These are phyloP conservation scores for Aphelenchoides besseyi DNA, from an alignment of 1,140 invertebrate species.

Conservation along the genomic window DNA sequence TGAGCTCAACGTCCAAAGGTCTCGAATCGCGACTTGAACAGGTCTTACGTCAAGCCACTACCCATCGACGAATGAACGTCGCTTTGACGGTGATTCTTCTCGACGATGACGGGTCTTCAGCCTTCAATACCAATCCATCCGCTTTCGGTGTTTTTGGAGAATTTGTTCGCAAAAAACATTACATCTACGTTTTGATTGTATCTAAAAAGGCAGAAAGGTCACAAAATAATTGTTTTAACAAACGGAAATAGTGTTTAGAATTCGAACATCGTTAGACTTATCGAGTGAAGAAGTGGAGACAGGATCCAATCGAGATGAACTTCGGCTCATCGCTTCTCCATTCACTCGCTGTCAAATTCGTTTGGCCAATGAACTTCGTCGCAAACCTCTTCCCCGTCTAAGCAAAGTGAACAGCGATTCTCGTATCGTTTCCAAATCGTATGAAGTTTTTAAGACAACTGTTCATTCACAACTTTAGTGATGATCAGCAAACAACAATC, in stretches of 20 bases:
- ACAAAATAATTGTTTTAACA: too few species aligned
- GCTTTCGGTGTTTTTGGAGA: not conserved
- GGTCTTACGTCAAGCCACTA: not conserved
- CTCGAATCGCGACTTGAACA: not conserved
- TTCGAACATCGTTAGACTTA: conserved; percentile 5
- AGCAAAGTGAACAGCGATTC: not conserved
- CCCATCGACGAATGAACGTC: conserved; percentile 3
- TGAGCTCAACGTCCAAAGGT: not conserved
- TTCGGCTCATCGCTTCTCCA: conserved; percentile 7
- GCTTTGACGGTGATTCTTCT: conserved; percentile 2
- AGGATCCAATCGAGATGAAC: not conserved
- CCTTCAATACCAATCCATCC: not conserved
- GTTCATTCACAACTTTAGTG: not conserved
- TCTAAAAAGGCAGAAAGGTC: conserved; percentile 4
- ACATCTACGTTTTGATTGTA: conserved; percentile 2
- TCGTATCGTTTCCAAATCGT: not conserved
- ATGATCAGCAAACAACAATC: not conserved
- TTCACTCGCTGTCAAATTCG: conserved; percentile 4
- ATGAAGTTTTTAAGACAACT: not conserved
- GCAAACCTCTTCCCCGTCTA: not conserved
- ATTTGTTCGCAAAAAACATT: conserved; percentile 6
- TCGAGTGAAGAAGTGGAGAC: not conserved
- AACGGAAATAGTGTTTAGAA: too few species aligned
- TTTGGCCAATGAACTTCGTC: conserved; percentile 8
- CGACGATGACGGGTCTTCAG: conserved; percentile 14